Evolutionary conservation across 2,113 vertebrate species (phyloP).

Genomic region (Tyto alba): DNA sequence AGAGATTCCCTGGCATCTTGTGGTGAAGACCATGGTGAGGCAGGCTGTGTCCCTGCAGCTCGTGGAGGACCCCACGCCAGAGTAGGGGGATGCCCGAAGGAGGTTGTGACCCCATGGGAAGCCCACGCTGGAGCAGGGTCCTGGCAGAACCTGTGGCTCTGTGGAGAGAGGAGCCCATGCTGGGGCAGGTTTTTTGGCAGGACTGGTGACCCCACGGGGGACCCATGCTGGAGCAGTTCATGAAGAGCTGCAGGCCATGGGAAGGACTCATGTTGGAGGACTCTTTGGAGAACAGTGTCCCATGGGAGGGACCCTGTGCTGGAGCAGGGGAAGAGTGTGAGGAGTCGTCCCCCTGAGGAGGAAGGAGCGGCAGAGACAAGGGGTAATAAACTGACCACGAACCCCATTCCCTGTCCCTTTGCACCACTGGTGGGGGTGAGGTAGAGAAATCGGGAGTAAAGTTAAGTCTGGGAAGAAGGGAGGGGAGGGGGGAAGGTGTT

Average conservation of each 20-base stretch:
- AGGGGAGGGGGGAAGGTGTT: not conserved
- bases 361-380: not conserved
- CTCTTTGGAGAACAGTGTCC: not conserved
- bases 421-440: not conserved
- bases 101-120: not conserved
- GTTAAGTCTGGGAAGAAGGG: not conserved
- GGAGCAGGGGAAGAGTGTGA: not conserved
- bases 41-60: not conserved
- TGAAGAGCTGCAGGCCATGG: not conserved
- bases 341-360: not conserved
- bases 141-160: not conserved
- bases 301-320: not conserved
- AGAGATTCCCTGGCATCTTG: not conserved
- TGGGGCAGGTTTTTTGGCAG: not conserved
- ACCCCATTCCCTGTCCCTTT: not conserved
- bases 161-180: not conserved
- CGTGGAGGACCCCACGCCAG: accelerated
- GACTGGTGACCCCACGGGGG: too few relatives aligned
- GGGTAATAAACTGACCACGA: not conserved
- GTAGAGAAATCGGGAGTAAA: not conserved
- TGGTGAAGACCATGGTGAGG: not conserved
- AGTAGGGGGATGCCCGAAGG: not conserved
- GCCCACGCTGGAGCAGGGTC: not conserved
- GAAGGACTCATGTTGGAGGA: not conserved
- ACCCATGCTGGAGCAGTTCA: accelerated